Conservation (phyloP, 2,888 invertebrate genomes). For the Drosophila atripex region DNA sequence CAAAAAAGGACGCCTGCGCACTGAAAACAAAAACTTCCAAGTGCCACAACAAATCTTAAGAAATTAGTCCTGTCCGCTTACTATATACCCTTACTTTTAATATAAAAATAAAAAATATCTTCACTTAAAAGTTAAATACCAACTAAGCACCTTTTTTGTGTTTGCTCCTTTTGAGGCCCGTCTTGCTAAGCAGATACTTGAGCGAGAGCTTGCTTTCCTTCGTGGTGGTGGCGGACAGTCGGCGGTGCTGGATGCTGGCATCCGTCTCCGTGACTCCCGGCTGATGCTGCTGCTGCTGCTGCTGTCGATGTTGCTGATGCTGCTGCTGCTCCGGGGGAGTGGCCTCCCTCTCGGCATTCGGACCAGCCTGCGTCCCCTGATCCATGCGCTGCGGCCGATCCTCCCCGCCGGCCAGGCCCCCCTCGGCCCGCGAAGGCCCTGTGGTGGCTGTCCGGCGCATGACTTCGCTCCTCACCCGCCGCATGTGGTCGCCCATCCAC, state of each 20-base stretch:
- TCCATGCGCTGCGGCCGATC: constrained; percentile 11
- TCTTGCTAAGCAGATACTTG: constrained; percentile 7
- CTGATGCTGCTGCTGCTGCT: background rate
- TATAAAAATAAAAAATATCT: background rate
- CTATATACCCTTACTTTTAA: constrained; percentile 10
- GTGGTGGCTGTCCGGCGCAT: constrained; percentile 66
- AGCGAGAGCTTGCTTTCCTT: background rate
- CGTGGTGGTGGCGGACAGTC: background rate
- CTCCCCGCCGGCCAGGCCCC: constrained; percentile 20
- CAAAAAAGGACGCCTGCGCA: constrained; percentile 26
- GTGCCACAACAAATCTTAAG: background rate
- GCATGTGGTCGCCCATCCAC: constrained; percentile 51
- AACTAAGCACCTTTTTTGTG: constrained; percentile 21
- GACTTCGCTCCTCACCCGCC: constrained; percentile 49
- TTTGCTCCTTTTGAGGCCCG: constrained; percentile 10
- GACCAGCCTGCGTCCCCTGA: background rate
- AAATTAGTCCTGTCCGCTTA: background rate
- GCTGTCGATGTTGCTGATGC: background rate
- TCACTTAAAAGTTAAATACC: background rate
- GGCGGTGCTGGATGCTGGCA: constrained; percentile 16
- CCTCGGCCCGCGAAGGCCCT: constrained; percentile 37
- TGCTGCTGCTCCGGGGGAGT: background rate
- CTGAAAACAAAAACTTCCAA: background rate
- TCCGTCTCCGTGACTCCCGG: constrained; percentile 18
- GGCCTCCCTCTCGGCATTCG: background rate